Percentiles rank a stretch among this genome's conserved stretches.
Evolutionary conservation across 2,797 vertebrate species (phyloP).

Genomic region (Spinibarbus caldwelli): DNA sequence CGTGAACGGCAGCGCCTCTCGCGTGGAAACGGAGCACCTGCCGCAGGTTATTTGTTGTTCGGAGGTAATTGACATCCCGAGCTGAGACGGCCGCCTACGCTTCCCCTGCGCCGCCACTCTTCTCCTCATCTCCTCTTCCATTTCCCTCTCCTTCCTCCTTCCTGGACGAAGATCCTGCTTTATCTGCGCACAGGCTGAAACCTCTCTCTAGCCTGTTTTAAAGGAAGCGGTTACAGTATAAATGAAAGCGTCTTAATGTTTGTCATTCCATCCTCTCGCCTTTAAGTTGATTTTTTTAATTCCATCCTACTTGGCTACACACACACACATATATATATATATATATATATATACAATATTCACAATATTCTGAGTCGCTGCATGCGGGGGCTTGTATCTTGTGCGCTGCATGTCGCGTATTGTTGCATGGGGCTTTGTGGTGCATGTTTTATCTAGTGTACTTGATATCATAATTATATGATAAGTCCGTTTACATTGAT

Average conservation of each 20-base stretch:
- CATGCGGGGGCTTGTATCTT: background rate
- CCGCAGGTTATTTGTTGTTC: constrained; percentile 98
- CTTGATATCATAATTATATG: background rate
- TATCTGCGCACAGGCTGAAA: background rate
- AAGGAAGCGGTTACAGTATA: background rate
- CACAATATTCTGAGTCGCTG: background rate
- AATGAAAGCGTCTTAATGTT: background rate
- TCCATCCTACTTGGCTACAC: constrained; percentile 15
- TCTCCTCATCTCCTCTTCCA: constrained; percentile 76
- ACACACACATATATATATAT: constrained; percentile 24
- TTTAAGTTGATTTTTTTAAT: constrained; percentile 31
- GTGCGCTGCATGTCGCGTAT: background rate
- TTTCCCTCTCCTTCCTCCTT: constrained; percentile 69
- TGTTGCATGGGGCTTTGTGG: background rate
- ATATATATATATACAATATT: background rate
- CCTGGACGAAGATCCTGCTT: constrained; percentile 30
- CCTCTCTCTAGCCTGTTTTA: background rate
- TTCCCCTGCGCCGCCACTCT: constrained; percentile 60
- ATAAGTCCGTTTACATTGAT: background rate
- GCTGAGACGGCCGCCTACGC: constrained; percentile 70
- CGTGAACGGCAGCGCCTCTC: constrained; percentile 90
- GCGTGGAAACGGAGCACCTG: constrained; percentile 83
- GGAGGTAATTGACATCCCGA: constrained; percentile 90
- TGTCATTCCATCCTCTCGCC: constrained; percentile 19
- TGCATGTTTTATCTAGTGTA: background rate